phyloP scores from a whole-genome alignment of 2,113 vertebrate genomes.

The Pionites leucogaster region DNA sequence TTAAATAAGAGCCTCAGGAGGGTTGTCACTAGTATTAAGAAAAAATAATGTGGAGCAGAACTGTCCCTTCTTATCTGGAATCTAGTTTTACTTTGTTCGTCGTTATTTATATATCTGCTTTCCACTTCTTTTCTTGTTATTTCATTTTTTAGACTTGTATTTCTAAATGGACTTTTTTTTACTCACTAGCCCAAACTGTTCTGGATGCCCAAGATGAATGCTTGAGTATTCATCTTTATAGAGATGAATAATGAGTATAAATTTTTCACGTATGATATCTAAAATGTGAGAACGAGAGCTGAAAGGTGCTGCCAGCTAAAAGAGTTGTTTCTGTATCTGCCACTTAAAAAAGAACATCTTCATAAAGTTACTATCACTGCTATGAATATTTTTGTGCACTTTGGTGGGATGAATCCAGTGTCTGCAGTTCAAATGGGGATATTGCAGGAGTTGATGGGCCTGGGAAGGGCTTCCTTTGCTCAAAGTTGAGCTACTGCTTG shows the following conservation, averaged over 20 bases:
- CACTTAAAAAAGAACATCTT: background rate
- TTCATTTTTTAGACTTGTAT: background rate
- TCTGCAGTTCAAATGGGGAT: background rate
- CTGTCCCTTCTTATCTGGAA: background rate
- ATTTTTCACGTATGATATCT: background rate
- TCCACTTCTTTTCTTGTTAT: background rate
- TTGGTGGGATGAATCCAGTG: background rate
- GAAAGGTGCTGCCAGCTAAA: background rate
- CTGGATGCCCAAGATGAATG: background rate
- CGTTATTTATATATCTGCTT: background rate
- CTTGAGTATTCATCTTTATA: background rate
- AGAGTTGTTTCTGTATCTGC: background rate
- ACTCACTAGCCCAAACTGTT: background rate
- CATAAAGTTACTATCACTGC: fast-evolving
- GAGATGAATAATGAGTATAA: background rate
- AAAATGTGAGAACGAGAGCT: background rate
- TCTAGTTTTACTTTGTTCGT: background rate
- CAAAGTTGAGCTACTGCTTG: background rate
- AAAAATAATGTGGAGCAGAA: background rate
- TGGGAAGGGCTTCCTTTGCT: background rate
- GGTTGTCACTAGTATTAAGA: background rate
- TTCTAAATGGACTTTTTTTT: background rate
- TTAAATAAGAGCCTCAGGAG: background rate
- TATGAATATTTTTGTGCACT: background rate
- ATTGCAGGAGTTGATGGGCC: background rate